Conservation (phyloP, 1,140 invertebrate genomes). For the Chionoecetes opilio region DNA sequence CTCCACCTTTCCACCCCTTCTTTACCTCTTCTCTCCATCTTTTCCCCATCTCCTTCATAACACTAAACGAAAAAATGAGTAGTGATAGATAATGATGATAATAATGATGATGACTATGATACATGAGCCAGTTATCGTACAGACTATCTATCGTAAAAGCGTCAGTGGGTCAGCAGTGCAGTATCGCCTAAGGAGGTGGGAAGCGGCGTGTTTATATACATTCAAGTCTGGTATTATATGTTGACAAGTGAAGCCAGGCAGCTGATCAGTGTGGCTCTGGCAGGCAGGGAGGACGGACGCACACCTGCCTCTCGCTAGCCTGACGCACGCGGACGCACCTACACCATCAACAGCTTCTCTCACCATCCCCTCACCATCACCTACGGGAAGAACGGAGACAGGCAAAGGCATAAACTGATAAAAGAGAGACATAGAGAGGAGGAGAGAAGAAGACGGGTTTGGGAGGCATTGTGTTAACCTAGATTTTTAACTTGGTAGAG, state of each 20-base stretch:
- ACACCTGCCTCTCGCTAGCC: neutral
- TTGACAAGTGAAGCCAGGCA: neutral
- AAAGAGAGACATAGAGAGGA: neutral
- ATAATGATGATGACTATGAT: too few species aligned
- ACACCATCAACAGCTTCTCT: neutral
- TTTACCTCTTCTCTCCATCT: too few species aligned
- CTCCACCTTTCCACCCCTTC: too few species aligned
- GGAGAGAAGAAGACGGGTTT: neutral
- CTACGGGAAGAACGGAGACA: neutral
- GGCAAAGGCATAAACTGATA: neutral
- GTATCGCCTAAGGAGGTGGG: neutral
- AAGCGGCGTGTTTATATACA: neutral
- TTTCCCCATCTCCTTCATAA: too few species aligned
- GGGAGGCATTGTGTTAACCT: neutral
- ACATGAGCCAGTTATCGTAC: too few species aligned
- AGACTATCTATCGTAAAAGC: too few species aligned
- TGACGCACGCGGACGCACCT: neutral
- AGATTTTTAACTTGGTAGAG: neutral
- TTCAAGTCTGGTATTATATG: neutral
- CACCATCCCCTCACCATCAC: neutral
- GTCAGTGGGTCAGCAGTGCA: too few species aligned
- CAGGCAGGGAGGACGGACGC: neutral
- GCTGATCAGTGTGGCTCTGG: conserved; percentile 15
- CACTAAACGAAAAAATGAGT: too few species aligned
- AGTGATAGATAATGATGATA: too few species aligned